These are phyloP conservation scores for Chrysogorgia sp. DNA, from an alignment of 92 coral and sea anemone genomes.

Conservation along the genomic window DNA sequence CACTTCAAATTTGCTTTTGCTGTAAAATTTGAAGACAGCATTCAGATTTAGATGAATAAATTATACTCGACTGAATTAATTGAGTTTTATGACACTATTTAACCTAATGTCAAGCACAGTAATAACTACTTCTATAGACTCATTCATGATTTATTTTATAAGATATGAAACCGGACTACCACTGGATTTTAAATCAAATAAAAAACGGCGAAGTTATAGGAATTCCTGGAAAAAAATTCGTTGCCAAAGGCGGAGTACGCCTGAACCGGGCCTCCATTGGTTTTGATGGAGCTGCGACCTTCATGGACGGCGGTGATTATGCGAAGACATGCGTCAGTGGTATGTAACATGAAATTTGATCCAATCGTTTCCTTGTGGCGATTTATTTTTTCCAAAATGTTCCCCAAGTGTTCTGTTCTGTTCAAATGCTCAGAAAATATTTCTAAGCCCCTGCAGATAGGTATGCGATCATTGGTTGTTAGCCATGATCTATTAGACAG, in stretches of 20 bases:
- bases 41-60: too few relatives aligned
- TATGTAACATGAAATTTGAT: conserved; percentile 29
- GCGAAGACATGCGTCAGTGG: conserved; percentile 97
- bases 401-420: too few relatives aligned
- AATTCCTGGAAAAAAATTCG: conserved; percentile 84
- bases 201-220: conserved; percentile 80
- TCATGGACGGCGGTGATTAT: conserved; percentile 92
- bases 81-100: too few relatives aligned
- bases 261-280: conserved; percentile 81
- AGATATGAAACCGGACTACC: conserved; percentile 78
- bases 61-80: too few relatives aligned
- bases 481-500: too few relatives aligned
- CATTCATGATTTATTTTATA: neutral
- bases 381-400: too few relatives aligned
- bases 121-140: neutral
- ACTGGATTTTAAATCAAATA: conserved; percentile 86
- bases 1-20: too few relatives aligned
- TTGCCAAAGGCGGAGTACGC: conserved; percentile 82
- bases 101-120: too few relatives aligned
- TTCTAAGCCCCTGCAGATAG: too few relatives aligned
- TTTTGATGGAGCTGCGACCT: conserved; percentile 88
- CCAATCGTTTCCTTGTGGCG: neutral
- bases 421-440: too few relatives aligned
- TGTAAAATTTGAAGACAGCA: too few relatives aligned
- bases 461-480: too few relatives aligned